Base-by-base conservation (phyloP, 2,113 vertebrate species). In the Hepsetus odoe region DNA sequence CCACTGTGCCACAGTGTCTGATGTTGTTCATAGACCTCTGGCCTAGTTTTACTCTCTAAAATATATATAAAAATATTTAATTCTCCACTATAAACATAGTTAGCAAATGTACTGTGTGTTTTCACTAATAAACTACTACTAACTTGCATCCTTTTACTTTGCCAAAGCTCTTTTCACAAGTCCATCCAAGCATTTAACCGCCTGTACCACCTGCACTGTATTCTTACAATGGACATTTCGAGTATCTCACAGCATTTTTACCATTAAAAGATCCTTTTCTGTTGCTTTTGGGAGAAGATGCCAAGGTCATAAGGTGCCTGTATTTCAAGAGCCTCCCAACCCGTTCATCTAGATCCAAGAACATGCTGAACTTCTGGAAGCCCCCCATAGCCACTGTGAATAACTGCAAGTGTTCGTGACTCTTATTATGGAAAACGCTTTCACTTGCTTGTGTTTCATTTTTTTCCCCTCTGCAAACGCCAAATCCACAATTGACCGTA, bases 351-450 rank as follows among this genome's bases (percentile, higher is more conserved):
- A 32, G 51, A 4, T 58, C 65, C 51, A 62, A 51, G 42, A 71
- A 59, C 76, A 78, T 38, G 28, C 66, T 28, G 22, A 51, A 26
- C n/a, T 12, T n/a, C 61, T 65, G 30, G 44, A 75, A 18, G 59
- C 33, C 59, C 46, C 30, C 14, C 53, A 51, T 38, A 26, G 20
- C 42, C 51, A 33, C 22, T 7, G 64, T 22, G 65, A 58, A 24
- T 16, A 44, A 68, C 40, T 24, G 6, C 51, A 69, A 69, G 30
- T 1, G 24, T 32, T 61, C 58, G 59, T 59, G 62, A 53, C 59
- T 75, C 32, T 53, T 35, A 51, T 53, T 64, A 38, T 33, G 44
- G 61, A 65, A 65, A 65, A 65, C 22, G n/a, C 20, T 75, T 75
- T 28, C 73, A 65, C 30, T 75, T 24, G 44, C 30, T 65, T 35